Evolutionary conservation across 2,888 invertebrate genomes (phyloP).

Genomic region (Chesias legatella): DNA sequence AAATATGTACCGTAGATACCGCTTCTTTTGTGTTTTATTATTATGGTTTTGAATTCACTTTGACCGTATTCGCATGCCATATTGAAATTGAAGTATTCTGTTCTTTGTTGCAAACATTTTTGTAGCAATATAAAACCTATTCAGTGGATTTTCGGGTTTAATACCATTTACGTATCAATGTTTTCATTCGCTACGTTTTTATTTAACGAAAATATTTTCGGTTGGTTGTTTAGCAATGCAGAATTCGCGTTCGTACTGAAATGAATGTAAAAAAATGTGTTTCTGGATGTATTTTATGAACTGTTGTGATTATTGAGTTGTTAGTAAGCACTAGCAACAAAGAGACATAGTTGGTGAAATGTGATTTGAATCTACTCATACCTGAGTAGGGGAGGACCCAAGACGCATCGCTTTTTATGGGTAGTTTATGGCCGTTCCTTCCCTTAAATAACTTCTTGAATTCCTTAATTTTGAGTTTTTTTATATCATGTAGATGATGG

Average conservation of each 20-base stretch:
- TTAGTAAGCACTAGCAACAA: too few species aligned
- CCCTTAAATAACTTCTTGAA: too few species aligned
- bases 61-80: conserved; percentile 69
- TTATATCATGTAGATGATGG: too few species aligned
- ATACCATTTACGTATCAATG: conserved; percentile 26
- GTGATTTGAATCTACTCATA: too few species aligned
- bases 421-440: too few species aligned
- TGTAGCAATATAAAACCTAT: conserved; percentile 33
- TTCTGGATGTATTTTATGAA: too few species aligned
- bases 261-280: conserved; percentile 39
- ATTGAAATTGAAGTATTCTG: conserved; percentile 64
- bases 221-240: conserved; percentile 44
- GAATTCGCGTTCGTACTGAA: conserved; percentile 41
- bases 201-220: conserved; percentile 37
- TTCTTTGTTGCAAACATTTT: conserved; percentile 42
- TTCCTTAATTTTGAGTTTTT: too few species aligned
- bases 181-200: conserved; percentile 21
- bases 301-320: too few species aligned
- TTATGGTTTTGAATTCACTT: conserved; percentile 43
- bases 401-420: too few species aligned
- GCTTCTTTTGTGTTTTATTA: conserved; percentile 61
- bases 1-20: conserved; percentile 2
- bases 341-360: too few species aligned
- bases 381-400: too few species aligned
- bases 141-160: conserved; percentile 35